A percentile compares a stretch with the other conserved stretches of the same genome.
phyloP scores from a whole-genome alignment of 2,888 invertebrate species.

The Ichneumoninae sp. region DNA sequence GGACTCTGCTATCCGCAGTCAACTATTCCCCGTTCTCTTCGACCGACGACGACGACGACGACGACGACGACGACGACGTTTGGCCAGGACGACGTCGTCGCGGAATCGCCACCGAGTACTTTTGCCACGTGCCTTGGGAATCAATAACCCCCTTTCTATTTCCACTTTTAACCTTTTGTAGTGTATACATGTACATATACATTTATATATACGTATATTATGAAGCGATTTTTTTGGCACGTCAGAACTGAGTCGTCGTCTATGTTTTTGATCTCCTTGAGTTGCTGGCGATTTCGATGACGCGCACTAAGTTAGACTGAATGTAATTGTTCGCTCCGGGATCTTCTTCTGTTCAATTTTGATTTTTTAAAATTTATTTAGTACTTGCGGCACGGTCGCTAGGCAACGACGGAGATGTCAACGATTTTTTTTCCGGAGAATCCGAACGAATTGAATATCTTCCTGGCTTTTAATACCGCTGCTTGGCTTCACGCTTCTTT shows the following conservation, averaged over 20 bases:
- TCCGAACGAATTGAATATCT: background rate
- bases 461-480: background rate
- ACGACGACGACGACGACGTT: constrained; percentile 23
- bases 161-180: background rate
- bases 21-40: constrained; percentile 37
- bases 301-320: no score
- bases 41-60: constrained; percentile 15
- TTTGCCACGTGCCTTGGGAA: constrained; percentile 10
- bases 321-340: no score
- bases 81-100: constrained; percentile 21
- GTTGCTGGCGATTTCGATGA: no score
- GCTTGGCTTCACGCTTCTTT: background rate
- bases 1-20: constrained; percentile 39
- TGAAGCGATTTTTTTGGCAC: no score
- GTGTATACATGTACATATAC: background rate
- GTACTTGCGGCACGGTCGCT: no score
- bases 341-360: no score
- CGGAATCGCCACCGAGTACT: constrained; percentile 10
- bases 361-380: no score
- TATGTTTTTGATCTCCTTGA: no score
- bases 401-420: no score
- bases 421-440: background rate
- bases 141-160: constrained; percentile 3
- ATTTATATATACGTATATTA: background rate
- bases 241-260: no score